Evolutionary conservation across 2,888 invertebrate species (phyloP).

Genomic region (Epiblema foenella): DNA sequence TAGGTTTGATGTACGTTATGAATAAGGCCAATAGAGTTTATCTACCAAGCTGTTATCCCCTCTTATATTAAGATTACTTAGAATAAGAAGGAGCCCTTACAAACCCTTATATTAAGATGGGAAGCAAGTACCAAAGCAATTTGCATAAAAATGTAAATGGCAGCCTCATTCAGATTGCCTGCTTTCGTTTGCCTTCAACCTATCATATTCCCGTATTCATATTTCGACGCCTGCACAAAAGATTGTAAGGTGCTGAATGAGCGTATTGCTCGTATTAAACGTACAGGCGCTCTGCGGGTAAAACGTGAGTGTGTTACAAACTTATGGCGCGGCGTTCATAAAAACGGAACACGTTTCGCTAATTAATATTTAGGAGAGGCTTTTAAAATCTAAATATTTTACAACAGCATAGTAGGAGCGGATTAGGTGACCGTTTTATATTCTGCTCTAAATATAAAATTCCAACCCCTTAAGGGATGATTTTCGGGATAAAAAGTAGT

Average conservation of each 20-base stretch:
- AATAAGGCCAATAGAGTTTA: no score
- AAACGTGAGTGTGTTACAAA: constrained; percentile 27
- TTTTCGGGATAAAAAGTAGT: no score
- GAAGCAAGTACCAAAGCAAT: constrained; percentile 16
- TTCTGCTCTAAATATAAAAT: neutral
- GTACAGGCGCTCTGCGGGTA: constrained; percentile 19
- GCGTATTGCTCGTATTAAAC: constrained; percentile 23
- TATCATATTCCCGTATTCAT: constrained; percentile 24
- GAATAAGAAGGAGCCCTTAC: neutral
- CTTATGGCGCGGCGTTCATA: constrained; percentile 4
- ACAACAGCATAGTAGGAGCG: neutral
- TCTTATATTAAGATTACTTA: no score
- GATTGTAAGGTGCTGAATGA: constrained; percentile 20
- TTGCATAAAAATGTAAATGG: constrained; percentile 30
- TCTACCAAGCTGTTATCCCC: neutral
- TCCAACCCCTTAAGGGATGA: no score
- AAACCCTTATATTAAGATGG: constrained; percentile 14
- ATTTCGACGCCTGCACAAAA: constrained; percentile 33
- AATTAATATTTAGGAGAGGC: neutral
- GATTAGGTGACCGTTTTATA: neutral
- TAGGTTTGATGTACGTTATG: no score
- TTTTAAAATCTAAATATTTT: neutral
- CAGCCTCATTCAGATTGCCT: constrained; percentile 20
- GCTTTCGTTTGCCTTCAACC: constrained; percentile 10
- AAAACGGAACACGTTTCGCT: neutral